phyloP scores from a whole-genome alignment of 2,888 invertebrate genomes.

The Pachliopta kotzebuea region DNA sequence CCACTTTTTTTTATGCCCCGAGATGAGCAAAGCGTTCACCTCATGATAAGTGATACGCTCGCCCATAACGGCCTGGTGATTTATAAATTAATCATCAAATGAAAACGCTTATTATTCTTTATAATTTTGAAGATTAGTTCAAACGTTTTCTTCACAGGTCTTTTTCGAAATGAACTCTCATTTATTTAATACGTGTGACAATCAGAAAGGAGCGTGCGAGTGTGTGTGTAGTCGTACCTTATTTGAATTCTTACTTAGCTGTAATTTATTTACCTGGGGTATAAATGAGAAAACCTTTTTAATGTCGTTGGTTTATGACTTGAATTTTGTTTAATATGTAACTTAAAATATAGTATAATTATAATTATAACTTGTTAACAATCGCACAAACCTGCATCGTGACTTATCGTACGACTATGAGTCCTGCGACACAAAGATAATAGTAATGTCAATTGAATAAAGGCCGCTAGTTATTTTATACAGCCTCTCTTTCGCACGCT shows the following conservation, averaged over 20 bases:
- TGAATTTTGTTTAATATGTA: not conserved
- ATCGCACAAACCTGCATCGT: no score
- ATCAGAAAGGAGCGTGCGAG: slow-evolving; percentile 54
- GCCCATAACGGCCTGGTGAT: no score
- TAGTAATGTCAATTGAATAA: no score
- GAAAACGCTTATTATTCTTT: slow-evolving; percentile 26
- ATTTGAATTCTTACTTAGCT: slow-evolving; percentile 48
- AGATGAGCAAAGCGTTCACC: no score
- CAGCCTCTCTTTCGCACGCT: no score
- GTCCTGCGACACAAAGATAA: no score
- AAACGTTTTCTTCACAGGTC: slow-evolving; percentile 45
- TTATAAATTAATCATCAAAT: no score
- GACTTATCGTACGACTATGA: no score
- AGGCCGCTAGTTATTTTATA: no score
- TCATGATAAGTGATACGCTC: no score
- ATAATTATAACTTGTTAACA: no score
- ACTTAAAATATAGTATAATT: not conserved
- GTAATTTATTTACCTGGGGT: slow-evolving; percentile 3
- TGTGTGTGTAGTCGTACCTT: slow-evolving; percentile 53
- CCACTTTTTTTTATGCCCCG: no score
- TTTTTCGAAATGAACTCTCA: slow-evolving; percentile 55
- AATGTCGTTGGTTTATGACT: not conserved
- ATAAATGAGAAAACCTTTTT: not conserved
- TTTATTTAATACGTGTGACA: slow-evolving; percentile 68
- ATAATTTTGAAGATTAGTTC: slow-evolving; percentile 49